Conservation (phyloP, 2,888 invertebrate genomes). For the Philereme vetulata region DNA sequence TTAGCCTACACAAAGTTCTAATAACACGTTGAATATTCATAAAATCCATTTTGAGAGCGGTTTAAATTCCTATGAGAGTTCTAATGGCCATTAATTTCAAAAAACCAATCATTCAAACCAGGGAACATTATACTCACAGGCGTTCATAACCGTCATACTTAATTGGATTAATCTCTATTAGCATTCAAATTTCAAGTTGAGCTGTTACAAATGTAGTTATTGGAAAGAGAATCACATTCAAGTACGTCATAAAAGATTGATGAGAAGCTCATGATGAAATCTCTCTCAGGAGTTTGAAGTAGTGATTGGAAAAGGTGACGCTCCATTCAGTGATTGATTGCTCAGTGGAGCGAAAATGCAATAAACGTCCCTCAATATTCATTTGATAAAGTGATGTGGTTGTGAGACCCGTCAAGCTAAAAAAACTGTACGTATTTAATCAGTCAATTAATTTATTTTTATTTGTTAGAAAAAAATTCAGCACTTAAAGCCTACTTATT, state of each 20-base stretch:
- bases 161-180: too few species aligned
- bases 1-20: too few species aligned
- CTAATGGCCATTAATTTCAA: too few species aligned
- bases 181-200: background rate
- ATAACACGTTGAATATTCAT: too few species aligned
- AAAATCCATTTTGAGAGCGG: too few species aligned
- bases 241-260: conserved; percentile 32
- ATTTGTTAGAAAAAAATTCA: too few species aligned
- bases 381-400: conserved; percentile 19
- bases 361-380: conserved; percentile 17
- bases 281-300: conserved; percentile 14
- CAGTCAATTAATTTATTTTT: conserved; percentile 14
- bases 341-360: conserved; percentile 17
- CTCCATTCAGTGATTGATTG: conserved; percentile 23
- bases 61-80: too few species aligned
- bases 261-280: conserved; percentile 26
- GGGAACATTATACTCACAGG: too few species aligned
- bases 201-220: conserved; percentile 8
- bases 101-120: too few species aligned
- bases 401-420: background rate
- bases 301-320: conserved; percentile 17
- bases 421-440: conserved; percentile 8
- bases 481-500: too few species aligned
- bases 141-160: too few species aligned
- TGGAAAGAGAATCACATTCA: conserved; percentile 15